Evolutionary conservation across 1,140 invertebrate species (phyloP), one percentile per base, ranked within the genome.

Genomic region (Dendroctonus ponderosae): DNA sequence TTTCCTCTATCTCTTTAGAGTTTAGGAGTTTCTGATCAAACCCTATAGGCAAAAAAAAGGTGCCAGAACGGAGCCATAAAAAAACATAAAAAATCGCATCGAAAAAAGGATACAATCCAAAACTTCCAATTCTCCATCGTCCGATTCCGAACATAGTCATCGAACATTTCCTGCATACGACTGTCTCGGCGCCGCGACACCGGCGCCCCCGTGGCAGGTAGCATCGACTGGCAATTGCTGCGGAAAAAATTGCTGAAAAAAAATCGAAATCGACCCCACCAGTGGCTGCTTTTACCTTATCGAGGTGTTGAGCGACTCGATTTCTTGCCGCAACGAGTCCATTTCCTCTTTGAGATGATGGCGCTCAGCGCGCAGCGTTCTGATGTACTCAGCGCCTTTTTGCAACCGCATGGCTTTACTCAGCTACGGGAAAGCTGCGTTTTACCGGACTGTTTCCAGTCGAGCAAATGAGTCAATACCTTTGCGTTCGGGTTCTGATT

Each of bases 321-420:
- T 94, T 80, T 98, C 89, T 75, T 91, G 87, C 60, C 86, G 83
- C 64, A 98, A 80, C 68, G 83, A 87, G 70, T 95, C 92, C 82
- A 94, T 94, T 80, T 97, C 95, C 66, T 95, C 91, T 74, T 93
- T 91, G 59, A 97, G 86, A 73, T 92, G 88, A 74, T 87, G 86
- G 69, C 95, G 83, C 78, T 98, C 96, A 12, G 85, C 78, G 72
- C 93, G 91, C 66, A 99, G 81, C 73, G 96, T 92, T 70, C 90
- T 88, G 69, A 98, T 97, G 76, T 97, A 96, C 75, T 98, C 96
- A 5, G 93, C 96, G 70, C 94, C 94, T 80, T 97, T 97, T 74
- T 97, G 94, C 48, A 98, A 80, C 92, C 98, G 96, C 0, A 94
- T 93, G 26, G 96, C 96, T 83, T 98, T 99, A 80, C 91, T 93